Evolutionary conservation across 2,797 vertebrate species (phyloP).

Genomic region (Odontamblyopus lacepedii): DNA sequence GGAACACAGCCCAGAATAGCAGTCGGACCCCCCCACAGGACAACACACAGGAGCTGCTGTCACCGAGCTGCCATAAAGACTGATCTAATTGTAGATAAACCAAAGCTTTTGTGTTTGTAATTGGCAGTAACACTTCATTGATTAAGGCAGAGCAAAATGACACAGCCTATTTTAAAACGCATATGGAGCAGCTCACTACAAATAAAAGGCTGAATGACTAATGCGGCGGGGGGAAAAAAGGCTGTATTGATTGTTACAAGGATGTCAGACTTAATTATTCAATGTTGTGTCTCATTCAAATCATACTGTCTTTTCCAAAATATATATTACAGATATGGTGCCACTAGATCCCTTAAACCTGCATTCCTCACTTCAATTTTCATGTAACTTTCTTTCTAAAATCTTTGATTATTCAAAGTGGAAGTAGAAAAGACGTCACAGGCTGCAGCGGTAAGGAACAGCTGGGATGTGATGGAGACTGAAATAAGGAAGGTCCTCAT

Average conservation of each 20-base stretch:
- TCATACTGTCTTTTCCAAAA: constrained; percentile 1
- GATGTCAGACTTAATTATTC: constrained; percentile 34
- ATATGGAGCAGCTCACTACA: constrained; percentile 37
- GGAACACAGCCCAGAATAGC: constrained; percentile 58
- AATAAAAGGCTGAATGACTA: constrained; percentile 32
- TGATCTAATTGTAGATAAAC: constrained; percentile 53
- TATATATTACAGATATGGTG: constrained; percentile 1
- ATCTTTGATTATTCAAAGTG: constrained; percentile 3
- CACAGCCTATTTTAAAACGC: constrained; percentile 30
- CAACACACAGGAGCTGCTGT: constrained; percentile 41
- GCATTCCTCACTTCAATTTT: constrained; percentile 27
- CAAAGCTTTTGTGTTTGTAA: constrained; percentile 46
- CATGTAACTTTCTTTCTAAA: background rate
- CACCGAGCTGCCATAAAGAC: constrained; percentile 41
- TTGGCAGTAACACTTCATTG: constrained; percentile 31
- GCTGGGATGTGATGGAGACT: constrained; percentile 64
- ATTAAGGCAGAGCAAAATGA: constrained; percentile 41
- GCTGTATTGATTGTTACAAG: constrained; percentile 25
- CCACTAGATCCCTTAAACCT: constrained; percentile 30
- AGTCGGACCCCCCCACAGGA: constrained; percentile 32
- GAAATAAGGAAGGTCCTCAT: constrained; percentile 59
- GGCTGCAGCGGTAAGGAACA: constrained; percentile 61
- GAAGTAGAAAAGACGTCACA: constrained; percentile 26
- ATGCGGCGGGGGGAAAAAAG: constrained; percentile 34
- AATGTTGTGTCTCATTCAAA: constrained; percentile 18